Evolutionary conservation across 2,113 vertebrate genomes (phyloP), one percentile per base, ranked within the genome.

Genomic region (Trachemys scripta): DNA sequence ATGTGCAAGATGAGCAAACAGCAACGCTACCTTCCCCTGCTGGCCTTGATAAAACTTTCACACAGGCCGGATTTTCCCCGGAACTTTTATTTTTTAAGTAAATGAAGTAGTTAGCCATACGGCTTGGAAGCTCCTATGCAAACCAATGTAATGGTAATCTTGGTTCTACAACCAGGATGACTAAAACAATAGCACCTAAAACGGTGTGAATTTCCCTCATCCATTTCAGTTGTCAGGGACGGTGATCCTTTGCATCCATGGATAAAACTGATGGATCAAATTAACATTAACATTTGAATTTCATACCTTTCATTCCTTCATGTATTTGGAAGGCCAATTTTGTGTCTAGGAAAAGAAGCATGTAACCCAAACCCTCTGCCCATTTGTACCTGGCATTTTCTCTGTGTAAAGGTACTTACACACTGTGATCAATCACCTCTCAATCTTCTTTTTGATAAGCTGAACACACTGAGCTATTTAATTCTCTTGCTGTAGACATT

Each of bases 141-240:
- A 84, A 85, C 72, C 19, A 62, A 2, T 11, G 57, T 59, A 3
- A 4, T 29, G 0, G 25, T 82, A 75, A n/a, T 87, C 12, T 75
- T 42, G 76, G 80, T 2, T 82, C 79, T 75, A 12, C 19, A 84
- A 49, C 24, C 2, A 29, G 4, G 4, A 51, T 83, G 38, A 79
- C 80, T 93, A 82, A 93, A 95, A 89, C 6, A 69, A 51, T 4
- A 91, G 1, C 53, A 83, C 54, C 84, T 84, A 90, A 81, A 93
- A 6, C 6, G 80, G 81, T 53, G 45, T 1, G 38, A 91, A 9
- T 88, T 51, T 90, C 29, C 12, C 90, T 12, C 42, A 88, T n/a
- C n/a, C 31, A 51, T 20, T 51, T 89, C 49, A 86, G 79, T 62
- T 35, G 51, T 84, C 29, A 83, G 20, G 17, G 85, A 78, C 1